phyloP scores from a whole-genome alignment of 1,140 invertebrate genomes.

The Adoxophyes honmai region DNA sequence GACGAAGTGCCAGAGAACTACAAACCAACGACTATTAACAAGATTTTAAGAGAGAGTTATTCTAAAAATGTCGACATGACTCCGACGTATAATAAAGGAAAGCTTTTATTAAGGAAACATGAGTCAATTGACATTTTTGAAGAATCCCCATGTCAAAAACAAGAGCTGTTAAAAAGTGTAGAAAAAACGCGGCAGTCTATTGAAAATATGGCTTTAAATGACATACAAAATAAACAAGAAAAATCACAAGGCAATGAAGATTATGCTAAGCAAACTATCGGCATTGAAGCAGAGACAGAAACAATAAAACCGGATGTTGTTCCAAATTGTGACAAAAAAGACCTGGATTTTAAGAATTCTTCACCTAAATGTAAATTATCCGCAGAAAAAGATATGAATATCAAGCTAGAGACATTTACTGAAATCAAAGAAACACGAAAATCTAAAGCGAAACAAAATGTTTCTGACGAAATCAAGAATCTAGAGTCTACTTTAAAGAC shows the following conservation, averaged over 20 bases:
- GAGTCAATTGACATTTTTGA: constrained; percentile 57
- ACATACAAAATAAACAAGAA: constrained; percentile 22
- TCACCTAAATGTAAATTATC: no score
- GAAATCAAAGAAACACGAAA: no score
- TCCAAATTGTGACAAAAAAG: no score
- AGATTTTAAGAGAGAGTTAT: constrained; percentile 47
- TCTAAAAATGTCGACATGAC: constrained; percentile 29
- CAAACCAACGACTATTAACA: constrained; percentile 49
- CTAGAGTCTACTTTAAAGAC: no score
- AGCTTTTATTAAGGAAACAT: constrained; percentile 32
- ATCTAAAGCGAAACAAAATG: no score
- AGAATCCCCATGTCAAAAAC: constrained; percentile 35
- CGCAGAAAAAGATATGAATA: no score
- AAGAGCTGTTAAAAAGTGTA: constrained; percentile 21
- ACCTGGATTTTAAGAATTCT: no score
- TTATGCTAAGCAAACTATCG: background rate
- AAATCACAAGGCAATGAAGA: constrained; percentile 16
- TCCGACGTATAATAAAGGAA: constrained; percentile 22
- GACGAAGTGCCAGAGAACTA: constrained; percentile 38
- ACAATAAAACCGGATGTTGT: background rate
- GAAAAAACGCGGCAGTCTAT: constrained; percentile 32
- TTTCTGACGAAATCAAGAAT: no score
- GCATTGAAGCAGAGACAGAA: background rate
- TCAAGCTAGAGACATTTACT: no score
- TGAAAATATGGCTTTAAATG: constrained; percentile 26